Evolutionary conservation across 2,113 vertebrate species (phyloP).

Genomic region (Mystacornis crossleyi): DNA sequence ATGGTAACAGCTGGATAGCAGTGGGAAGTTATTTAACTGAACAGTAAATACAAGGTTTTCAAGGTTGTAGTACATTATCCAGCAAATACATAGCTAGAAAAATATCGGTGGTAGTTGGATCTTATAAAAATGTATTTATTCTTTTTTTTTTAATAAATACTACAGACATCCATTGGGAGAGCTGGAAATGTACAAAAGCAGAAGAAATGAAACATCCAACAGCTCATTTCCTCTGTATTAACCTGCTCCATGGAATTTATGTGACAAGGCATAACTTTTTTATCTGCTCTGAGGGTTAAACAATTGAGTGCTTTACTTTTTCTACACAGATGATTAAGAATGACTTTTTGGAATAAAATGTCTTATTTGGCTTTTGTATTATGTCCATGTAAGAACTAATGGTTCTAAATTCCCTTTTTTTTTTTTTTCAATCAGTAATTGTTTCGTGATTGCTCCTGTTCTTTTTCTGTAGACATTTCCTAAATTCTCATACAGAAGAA

Average conservation of each 20-base stretch:
- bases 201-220: not conserved
- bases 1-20: slow-evolving; percentile 16
- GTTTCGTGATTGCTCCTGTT: not conserved
- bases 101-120: not conserved
- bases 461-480: not conserved
- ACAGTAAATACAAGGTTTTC: not conserved
- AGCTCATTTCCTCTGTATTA: not conserved
- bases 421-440: not conserved
- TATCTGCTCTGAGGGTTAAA: not conserved
- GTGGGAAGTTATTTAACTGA: not conserved
- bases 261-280: not conserved
- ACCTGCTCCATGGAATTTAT: not conserved
- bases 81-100: not conserved
- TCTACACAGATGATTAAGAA: not conserved
- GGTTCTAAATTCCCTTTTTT: not conserved
- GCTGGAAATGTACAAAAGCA: not conserved
- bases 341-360: not conserved
- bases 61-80: not conserved
- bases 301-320: not conserved
- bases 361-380: not conserved
- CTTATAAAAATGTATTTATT: not conserved
- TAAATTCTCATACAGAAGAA: not conserved
- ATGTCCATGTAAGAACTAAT: not conserved
- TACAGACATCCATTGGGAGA: not conserved
- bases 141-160: not conserved